Evolutionary conservation across 2,113 vertebrate genomes (phyloP).

Genomic region (Saccopteryx bilineata): DNA sequence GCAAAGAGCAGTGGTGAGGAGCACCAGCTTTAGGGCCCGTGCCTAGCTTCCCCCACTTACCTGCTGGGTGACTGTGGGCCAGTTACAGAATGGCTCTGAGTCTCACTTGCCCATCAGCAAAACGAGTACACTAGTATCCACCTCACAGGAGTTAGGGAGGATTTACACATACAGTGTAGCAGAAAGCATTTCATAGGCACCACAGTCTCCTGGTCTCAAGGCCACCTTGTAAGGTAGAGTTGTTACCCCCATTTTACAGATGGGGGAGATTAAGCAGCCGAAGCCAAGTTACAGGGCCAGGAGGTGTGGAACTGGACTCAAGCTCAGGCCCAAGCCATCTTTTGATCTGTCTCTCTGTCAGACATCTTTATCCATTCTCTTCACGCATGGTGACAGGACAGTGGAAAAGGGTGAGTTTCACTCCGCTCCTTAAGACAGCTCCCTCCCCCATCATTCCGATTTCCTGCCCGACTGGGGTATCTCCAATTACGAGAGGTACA

Average conservation of each 20-base stretch:
- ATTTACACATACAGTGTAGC: not conserved
- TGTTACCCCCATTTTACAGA: slow-evolving; percentile 5
- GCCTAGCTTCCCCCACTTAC: not conserved
- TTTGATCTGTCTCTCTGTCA: not conserved
- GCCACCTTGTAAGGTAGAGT: not conserved
- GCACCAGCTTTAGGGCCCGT: not conserved
- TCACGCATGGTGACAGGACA: too few species aligned
- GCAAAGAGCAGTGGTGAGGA: not conserved
- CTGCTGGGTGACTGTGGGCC: not conserved
- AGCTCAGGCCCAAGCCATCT: not conserved
- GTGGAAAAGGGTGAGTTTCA: not conserved
- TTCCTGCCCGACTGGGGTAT: not conserved
- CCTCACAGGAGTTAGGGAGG: not conserved
- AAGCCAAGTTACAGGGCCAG: not conserved
- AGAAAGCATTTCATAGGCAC: slow-evolving; percentile 20
- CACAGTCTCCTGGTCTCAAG: slow-evolving; percentile 2
- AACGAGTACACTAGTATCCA: not conserved
- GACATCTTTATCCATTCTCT: not conserved
- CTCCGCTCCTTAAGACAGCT: not conserved
- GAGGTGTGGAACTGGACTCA: not conserved
- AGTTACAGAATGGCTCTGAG: not conserved
- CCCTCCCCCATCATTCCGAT: not conserved
- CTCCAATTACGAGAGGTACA: not conserved
- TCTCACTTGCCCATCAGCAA: not conserved
- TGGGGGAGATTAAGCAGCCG: not conserved